These are phyloP conservation scores for Grantiella picta DNA, from an alignment of 2,113 vertebrate species.

Conservation along the genomic window DNA sequence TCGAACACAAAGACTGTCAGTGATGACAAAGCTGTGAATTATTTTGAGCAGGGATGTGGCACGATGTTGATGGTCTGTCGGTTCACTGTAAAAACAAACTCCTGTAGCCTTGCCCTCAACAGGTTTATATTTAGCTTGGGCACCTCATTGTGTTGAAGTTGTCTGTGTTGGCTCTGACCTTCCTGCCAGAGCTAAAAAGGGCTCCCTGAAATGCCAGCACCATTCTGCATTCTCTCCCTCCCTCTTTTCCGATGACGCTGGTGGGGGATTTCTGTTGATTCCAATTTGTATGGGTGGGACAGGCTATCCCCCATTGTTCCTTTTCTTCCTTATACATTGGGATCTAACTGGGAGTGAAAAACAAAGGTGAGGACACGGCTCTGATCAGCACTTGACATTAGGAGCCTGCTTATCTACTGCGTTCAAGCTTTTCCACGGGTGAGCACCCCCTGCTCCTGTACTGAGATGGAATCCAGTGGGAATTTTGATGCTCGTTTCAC, in stretches of 20 bases:
- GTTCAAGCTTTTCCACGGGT: not conserved
- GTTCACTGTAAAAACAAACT: conserved; percentile 44
- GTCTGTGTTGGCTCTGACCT: conserved; percentile 41
- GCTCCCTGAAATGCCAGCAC: not conserved
- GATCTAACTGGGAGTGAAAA: not conserved
- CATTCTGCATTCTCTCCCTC: not conserved
- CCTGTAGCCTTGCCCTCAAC: not conserved
- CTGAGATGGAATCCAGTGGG: not conserved
- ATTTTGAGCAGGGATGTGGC: conserved; percentile 16
- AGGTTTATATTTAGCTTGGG: conserved; percentile 13
- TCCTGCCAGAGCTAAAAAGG: conserved; percentile 22
- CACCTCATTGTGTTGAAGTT: conserved; percentile 31
- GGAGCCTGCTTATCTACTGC: not conserved
- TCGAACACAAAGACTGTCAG: conserved; percentile 27
- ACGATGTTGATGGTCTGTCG: not conserved
- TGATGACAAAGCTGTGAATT: not conserved
- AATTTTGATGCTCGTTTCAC: not conserved
- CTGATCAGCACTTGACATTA: not conserved
- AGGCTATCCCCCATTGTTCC: not conserved
- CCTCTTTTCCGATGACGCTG: not conserved
- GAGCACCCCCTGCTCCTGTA: not conserved
- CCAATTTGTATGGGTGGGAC: not conserved
- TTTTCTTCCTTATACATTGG: not conserved
- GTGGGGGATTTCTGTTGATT: not conserved
- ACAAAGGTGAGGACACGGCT: not conserved